Base-by-base conservation (phyloP, 1,140 invertebrate genomes). In the Drosophila bocqueti region DNA sequence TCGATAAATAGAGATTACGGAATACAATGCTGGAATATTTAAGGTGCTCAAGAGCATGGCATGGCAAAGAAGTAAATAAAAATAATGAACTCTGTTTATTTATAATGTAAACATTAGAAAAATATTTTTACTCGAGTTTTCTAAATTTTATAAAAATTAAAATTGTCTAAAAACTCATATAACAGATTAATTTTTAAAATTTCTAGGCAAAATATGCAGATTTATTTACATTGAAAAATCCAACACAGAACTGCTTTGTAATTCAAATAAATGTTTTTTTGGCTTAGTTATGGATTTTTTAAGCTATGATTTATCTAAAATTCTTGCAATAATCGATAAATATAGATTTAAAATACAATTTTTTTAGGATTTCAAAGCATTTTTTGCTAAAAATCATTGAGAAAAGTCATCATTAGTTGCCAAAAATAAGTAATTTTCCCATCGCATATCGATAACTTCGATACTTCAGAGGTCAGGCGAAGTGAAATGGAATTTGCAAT, bases 401-500 rank as follows among this genome's bases (percentile, higher is more conserved):
- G 1, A 47, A 15, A 50, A 29, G 4, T n/a, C 4, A 50, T 26
- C 15, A 29, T 24, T 29, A n/a, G 15, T 6, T 13, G 3, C 5
- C 3, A 24, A 50, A 24, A 15, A 4, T 13, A 46, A 21, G 11
- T 15, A 7, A 15, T 46, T 24, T 15, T 46, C 2, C 5, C 1
- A 15, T 38, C 24, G 13, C 26, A 24, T 55, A 15, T 50, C 9
- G 4, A 50, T 29, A 50, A 29, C 29, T 36, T 5, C 5, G n/a
- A 26, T 26, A 21, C 34, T 64, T 38, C 2, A 47, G 15, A 21
- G 5, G n/a, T 34, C 26, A 29, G 10, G 13, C 8, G n/a, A 24
- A 65, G 65, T 65, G 42, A 5, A 59, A 42, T 42, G 43, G 40
- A 69, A 58, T 69, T 72, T 21, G 18, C 34, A 69, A 34, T 49